phyloP scores from a whole-genome alignment of 2,113 vertebrate genomes.

The Thamnophis sirtalis region DNA sequence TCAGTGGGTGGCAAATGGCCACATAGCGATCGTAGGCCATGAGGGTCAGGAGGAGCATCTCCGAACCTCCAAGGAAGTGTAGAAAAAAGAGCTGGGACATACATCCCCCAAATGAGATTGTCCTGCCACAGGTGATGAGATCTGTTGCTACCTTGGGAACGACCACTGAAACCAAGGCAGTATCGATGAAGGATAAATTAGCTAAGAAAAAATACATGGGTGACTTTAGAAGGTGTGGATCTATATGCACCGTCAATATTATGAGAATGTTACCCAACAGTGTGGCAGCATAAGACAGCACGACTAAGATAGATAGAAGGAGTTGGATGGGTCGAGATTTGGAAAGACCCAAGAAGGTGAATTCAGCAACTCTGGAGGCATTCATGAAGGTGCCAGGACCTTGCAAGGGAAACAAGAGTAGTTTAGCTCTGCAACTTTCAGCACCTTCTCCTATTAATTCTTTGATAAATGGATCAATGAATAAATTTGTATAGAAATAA shows the following conservation, averaged over 20 bases:
- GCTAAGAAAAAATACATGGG: slow-evolving; percentile 18
- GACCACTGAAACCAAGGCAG: not conserved
- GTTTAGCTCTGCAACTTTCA: not conserved
- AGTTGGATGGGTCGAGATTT: not conserved
- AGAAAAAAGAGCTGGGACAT: slow-evolving; percentile 15
- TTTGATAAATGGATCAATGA: not conserved
- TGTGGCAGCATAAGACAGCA: not conserved
- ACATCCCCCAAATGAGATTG: not conserved
- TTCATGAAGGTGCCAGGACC: slow-evolving; percentile 1
- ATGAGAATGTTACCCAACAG: slow-evolving; percentile 3
- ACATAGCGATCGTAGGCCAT: slow-evolving; percentile 50
- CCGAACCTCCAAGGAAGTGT: not conserved
- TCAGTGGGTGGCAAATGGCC: not conserved
- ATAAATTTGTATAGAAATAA: not conserved
- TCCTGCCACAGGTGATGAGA: not conserved
- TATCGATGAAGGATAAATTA: not conserved
- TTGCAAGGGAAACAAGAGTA: not conserved
- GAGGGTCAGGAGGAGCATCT: slow-evolving; percentile 12
- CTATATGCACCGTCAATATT: not conserved
- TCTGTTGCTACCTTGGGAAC: not conserved
- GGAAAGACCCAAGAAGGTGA: not conserved
- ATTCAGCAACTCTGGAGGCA: not conserved
- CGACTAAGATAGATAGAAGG: not conserved
- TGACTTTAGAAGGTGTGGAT: not conserved
- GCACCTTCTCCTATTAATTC: no score